Base-by-base conservation (phyloP, 2,113 vertebrate species). In the Ovis canadensis region DNA sequence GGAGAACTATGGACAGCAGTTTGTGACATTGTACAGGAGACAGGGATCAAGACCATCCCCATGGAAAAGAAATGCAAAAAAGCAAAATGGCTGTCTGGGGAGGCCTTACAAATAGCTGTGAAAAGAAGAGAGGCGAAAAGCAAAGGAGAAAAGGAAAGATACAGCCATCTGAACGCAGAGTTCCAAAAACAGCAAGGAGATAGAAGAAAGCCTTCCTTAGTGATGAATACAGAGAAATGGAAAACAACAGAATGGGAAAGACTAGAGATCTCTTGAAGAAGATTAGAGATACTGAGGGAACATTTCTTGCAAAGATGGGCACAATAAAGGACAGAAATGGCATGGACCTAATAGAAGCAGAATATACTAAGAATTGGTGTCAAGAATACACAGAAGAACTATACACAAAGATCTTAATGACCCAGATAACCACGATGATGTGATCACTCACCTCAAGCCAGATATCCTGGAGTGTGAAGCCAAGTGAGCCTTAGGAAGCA, bases 1-100 rank as follows among this genome's bases (percentile, higher is more conserved):
- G n/a, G 21, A 74, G 10, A 74, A 40, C n/a, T 74, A 40, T 74
- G 21, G 67, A 40, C 0, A 0, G 19, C 5, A 3, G 10, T 74
- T 40, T 0, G 10, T 40, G 67, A 25, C 36, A 40, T 74, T 40
- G n/a, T 74, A 21, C 3, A 23, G 67, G 4, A 74, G 48, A 50
- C 48, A 50, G 48, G 48, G 10, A 74, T 74, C 10, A 40, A 12
- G 23, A 74, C 67, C 67, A 13, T 40, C 36, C 36, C n/a, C 36
- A 13, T 25, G n/a, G 40, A 40, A 74, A 74, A 40, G n/a, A 6
- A 74, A 74, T 40, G 23, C 11, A 23, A 21, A 40, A 74, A 40
- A 21, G 67, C n/a, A 74, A 74, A 40, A 40, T 74, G 67, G 67
- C 23, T 74, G n/a, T 40, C 19, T 13, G 19, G 12, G 67, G 67